Evolutionary conservation across 1,140 invertebrate species (phyloP), one percentile per base, ranked within the genome.

Genomic region (Cepaea nemoralis): DNA sequence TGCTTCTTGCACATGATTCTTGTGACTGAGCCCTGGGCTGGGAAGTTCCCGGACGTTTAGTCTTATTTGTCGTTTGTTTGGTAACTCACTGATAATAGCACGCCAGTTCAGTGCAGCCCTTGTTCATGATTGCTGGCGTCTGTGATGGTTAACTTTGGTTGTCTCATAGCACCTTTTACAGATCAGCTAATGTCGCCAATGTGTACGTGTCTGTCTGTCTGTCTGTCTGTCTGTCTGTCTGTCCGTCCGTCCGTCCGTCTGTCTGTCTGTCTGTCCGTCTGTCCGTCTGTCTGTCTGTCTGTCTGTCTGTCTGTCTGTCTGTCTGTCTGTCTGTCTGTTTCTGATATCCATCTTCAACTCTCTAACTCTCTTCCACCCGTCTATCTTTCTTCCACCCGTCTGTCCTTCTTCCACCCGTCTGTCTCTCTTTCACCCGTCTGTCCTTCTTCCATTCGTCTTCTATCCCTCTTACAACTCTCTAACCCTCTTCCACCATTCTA

Each of bases 251-350:
- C n/a, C n/a, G n/a, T n/a, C n/a, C n/a, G n/a, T n/a, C n/a, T n/a
- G n/a, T n/a, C n/a, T n/a, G n/a, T n/a, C n/a, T n/a, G n/a, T n/a
- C n/a, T n/a, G n/a, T n/a, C n/a, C n/a, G n/a, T n/a, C n/a, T n/a
- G n/a, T n/a, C n/a, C n/a, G n/a, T n/a, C n/a, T n/a, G n/a, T n/a
- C 45, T 81, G 37, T 63, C 70, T 81, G 37, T 75, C 70, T 74
- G 37, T 75, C 70, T 81, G 37, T 37, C 70, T 75, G 10, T 45
- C 70, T 74, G 69, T 33, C 70, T 81, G 69, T 37, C 70, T 81
- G 69, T 75, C 70, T 50, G 42, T 75, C 79, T 81, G 42, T 37
- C 70, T 81, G 35, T 45, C n/a, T n/a, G n/a, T n/a, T n/a, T n/a
- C n/a, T n/a, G n/a, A n/a, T n/a, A n/a, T n/a, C n/a, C n/a, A n/a